phyloP scores from a whole-genome alignment of 2,797 vertebrate genomes.

The Myoxocephalus aenaeus region DNA sequence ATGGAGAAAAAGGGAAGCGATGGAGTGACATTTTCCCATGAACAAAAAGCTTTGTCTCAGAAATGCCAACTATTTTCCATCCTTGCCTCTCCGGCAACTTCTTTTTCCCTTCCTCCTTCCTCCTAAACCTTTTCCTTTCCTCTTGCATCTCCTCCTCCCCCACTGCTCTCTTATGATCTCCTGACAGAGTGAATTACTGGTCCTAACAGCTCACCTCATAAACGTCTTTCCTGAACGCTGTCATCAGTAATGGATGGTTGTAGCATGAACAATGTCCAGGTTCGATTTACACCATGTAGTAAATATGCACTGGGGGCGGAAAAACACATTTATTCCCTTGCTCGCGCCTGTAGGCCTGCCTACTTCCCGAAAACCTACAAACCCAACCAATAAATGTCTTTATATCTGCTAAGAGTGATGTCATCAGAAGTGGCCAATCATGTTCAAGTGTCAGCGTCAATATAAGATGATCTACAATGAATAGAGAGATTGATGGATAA shows the following conservation, averaged over 20 bases:
- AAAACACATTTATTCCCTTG: constrained; percentile 47
- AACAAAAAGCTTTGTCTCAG: constrained; percentile 55
- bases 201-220: constrained; percentile 73
- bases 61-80: constrained; percentile 24
- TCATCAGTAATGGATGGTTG: constrained; percentile 74
- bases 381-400: constrained; percentile 45
- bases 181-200: constrained; percentile 74
- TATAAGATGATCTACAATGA: constrained; percentile 21
- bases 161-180: constrained; percentile 37
- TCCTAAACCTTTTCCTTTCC: constrained; percentile 13
- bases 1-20: constrained; percentile 22
- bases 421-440: constrained; percentile 44
- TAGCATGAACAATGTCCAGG: constrained; percentile 67
- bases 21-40: constrained; percentile 25
- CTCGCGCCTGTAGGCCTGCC: constrained; percentile 12
- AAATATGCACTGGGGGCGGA: constrained; percentile 61
- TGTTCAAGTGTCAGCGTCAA: constrained; percentile 16
- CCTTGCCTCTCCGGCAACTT: neutral
- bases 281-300: constrained; percentile 66
- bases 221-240: constrained; percentile 72
- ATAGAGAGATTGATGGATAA: constrained; percentile 14
- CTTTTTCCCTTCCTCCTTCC: neutral
- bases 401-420: constrained; percentile 52
- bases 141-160: constrained; percentile 29
- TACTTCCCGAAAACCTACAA: constrained; percentile 37